phyloP scores from a whole-genome alignment of 2,113 vertebrate genomes.

The Solea senegalensis region DNA sequence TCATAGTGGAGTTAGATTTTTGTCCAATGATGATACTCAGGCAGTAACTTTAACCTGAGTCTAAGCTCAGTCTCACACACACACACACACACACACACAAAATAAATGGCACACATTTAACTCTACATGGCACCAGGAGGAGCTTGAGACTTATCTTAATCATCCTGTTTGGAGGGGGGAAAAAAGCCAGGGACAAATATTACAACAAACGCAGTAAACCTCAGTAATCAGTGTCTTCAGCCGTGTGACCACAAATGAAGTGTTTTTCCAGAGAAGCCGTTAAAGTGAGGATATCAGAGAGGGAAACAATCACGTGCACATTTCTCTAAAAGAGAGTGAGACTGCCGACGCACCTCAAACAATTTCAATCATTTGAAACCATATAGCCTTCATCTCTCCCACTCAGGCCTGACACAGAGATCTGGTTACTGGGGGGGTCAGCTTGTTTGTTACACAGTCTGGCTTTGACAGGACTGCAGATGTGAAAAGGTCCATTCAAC shows the following conservation, averaged over 20 bases:
- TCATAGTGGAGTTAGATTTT: slow-evolving; percentile 60
- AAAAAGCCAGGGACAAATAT: slow-evolving; percentile 8
- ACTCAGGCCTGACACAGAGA: slow-evolving; percentile 15
- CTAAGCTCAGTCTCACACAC: too few species aligned
- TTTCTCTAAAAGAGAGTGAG: not conserved
- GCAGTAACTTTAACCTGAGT: slow-evolving; percentile 52
- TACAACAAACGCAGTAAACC: slow-evolving; percentile 41
- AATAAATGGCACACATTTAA: not conserved
- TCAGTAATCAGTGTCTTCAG: slow-evolving; percentile 41
- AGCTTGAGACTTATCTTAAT: slow-evolving; percentile 20
- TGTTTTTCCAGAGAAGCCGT: slow-evolving; percentile 57
- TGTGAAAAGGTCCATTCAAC: slow-evolving; percentile 53
- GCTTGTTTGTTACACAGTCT: slow-evolving; percentile 31
- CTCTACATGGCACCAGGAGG: not conserved
- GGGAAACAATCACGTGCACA: slow-evolving; percentile 3
- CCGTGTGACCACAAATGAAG: slow-evolving; percentile 52
- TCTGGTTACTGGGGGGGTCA: slow-evolving; percentile 37
- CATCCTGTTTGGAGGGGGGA: slow-evolving; percentile 38
- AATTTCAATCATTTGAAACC: slow-evolving; percentile 38
- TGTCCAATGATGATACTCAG: slow-evolving; percentile 61
- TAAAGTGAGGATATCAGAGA: slow-evolving; percentile 28
- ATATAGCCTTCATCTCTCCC: slow-evolving; percentile 8
- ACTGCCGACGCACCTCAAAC: slow-evolving; percentile 19
- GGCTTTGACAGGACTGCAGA: slow-evolving; percentile 41
- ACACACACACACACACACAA: too few species aligned